Base-by-base conservation (phyloP, 2,797 vertebrate genomes). In the Synanceia verrucosa region DNA sequence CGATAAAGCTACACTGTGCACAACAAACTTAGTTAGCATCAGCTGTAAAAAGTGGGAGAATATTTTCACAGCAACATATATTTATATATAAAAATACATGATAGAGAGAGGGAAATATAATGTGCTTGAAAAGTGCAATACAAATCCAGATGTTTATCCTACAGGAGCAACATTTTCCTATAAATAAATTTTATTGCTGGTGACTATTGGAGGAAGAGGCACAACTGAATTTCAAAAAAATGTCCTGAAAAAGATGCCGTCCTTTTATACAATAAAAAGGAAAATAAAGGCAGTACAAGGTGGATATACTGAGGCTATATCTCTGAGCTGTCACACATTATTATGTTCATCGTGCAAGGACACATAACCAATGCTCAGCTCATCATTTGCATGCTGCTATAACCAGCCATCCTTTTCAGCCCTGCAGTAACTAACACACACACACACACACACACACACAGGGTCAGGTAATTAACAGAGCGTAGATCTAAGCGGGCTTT, bases 391-490 rank as follows among this genome's bases (percentile, higher is more conserved):
- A 57, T 26, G 58, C 58, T 41, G n/a, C 52, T 46, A 28, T 59
- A 58, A 62, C 65, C 18, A 0, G 29, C 44, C 51, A 55, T 70
- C 47, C 9, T 8, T 46, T 37, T 77, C 36, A 64, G 24, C 41
- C 50, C 59, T 26, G 70, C 47, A 74, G 77, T 51, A 57, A 33
- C 37, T 33, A 33, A 59, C 37, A 46, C 55, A 55, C 56, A 59
- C 34, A 47, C 10, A 33, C 34, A 61, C 50, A 70, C 55, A 61
- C 43, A 72, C 24, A 70, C 21, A 59, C 4, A 70, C n/a, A 21
- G 12, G 57, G 58, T 66, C 78, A 83, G 65, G 57, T 79, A 85
- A 83, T 84, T 83, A 81, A 70, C 70, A 50, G 70, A 70, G 46
- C 65, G 60, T 26, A 81, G 59, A 79, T 80, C 57, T 78, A 53